A percentile compares a stretch with the other conserved stretches of the same genome.
Conservation (phyloP, 2,113 vertebrate species). For the Osmerus mordax region DNA sequence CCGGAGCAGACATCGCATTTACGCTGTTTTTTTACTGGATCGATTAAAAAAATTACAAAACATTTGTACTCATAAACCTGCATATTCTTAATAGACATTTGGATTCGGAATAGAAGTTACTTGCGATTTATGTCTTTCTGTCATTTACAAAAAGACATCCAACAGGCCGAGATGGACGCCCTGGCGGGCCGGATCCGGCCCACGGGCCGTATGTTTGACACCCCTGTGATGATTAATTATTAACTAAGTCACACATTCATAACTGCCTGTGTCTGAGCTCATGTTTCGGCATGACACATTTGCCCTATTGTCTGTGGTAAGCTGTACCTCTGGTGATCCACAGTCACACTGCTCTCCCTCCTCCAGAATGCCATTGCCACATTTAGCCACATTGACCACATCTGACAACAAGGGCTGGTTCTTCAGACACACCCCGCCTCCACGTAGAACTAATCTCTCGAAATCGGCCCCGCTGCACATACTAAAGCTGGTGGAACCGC, state of each 20-base stretch:
- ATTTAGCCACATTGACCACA: conserved; percentile 67
- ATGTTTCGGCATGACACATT: not conserved
- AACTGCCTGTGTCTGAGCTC: not conserved
- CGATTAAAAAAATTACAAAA: too few relatives aligned
- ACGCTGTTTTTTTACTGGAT: too few relatives aligned
- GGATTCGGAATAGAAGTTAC: too few relatives aligned
- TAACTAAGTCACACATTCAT: not conserved
- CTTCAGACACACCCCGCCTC: conserved; percentile 78
- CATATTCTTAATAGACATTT: too few relatives aligned
- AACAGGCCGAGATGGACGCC: too few relatives aligned
- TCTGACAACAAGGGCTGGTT: conserved; percentile 73
- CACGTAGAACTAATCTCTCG: conserved; percentile 70
- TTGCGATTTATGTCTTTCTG: too few relatives aligned
- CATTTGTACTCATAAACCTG: too few relatives aligned
- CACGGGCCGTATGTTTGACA: too few relatives aligned
- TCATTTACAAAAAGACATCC: too few relatives aligned
- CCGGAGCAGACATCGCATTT: too few relatives aligned
- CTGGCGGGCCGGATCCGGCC: too few relatives aligned
- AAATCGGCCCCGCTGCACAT: conserved; percentile 77
- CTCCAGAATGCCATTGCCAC: conserved; percentile 82
- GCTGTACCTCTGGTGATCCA: conserved; percentile 73
- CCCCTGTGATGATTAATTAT: not conserved
- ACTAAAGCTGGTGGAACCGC: conserved; percentile 76
- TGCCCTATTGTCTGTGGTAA: not conserved
- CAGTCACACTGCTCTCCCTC: conserved; percentile 83